Evolutionary conservation across 1,140 invertebrate genomes (phyloP).

Genomic region (Argopecten irradians): DNA sequence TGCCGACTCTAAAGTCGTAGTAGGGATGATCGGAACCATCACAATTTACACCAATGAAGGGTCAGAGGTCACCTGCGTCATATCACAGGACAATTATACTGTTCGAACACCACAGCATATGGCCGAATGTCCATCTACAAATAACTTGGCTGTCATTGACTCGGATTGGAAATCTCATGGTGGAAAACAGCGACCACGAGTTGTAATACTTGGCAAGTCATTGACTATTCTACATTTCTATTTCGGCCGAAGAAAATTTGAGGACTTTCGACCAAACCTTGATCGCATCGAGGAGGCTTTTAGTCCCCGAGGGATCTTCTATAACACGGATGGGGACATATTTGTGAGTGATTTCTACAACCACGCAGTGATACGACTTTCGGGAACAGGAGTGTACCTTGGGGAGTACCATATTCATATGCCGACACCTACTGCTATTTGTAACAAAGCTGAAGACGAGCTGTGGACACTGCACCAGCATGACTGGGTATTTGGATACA

Average conservation of each 20-base stretch:
- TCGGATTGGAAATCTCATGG: slow-evolving; percentile 13
- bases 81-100: neutral
- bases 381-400: neutral
- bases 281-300: neutral
- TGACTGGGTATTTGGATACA: neutral
- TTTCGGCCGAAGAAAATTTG: neutral
- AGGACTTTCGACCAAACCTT: neutral
- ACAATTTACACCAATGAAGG: neutral
- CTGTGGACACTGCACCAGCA: neutral
- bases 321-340: neutral
- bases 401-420: neutral
- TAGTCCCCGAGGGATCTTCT: neutral
- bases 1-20: neutral
- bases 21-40: neutral
- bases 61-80: neutral
- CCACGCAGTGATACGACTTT: neutral
- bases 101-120: neutral
- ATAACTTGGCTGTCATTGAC: neutral
- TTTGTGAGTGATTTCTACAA: neutral
- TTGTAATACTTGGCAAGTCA: neutral
- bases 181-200: neutral
- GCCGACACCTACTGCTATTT: neutral
- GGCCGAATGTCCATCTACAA: neutral
- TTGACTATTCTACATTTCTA: neutral
- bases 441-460: neutral